phyloP scores from a whole-genome alignment of 1,140 invertebrate species.

The Pissodes strobi region DNA sequence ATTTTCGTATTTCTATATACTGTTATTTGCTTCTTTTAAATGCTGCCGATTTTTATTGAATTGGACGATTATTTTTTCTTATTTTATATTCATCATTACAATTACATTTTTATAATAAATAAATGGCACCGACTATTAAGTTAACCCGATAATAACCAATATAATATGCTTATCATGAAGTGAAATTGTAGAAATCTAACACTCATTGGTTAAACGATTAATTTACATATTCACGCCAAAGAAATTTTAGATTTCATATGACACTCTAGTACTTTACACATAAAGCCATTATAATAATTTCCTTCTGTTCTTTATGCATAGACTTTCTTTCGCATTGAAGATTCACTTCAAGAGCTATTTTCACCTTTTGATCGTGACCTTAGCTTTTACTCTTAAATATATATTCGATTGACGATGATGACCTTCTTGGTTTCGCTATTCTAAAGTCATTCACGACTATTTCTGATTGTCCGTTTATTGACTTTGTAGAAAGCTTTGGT shows the following conservation, averaged over 20 bases:
- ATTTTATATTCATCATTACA: too few species aligned
- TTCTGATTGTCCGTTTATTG: too few species aligned
- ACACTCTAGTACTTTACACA: neutral
- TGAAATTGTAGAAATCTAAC: conserved; percentile 8
- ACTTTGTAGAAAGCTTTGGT: too few species aligned
- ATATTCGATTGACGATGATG: too few species aligned
- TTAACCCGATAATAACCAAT: too few species aligned
- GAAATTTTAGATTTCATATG: neutral
- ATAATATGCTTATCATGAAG: neutral
- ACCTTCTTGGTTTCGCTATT: conserved; percentile 3
- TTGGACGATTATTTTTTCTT: too few species aligned
- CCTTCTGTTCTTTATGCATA: neutral
- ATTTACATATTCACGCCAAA: neutral
- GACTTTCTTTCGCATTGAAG: conserved; percentile 21
- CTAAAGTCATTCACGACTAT: too few species aligned
- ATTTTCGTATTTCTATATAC: too few species aligned
- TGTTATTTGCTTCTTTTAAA: too few species aligned
- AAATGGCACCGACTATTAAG: too few species aligned
- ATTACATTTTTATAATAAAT: too few species aligned
- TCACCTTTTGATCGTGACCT: conserved; percentile 27
- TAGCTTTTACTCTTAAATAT: conserved; percentile 27
- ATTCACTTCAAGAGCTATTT: conserved; percentile 13
- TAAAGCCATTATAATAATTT: conserved; percentile 5
- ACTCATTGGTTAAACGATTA: neutral
- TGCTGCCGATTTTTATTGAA: too few species aligned